A percentile compares a stretch with the other conserved stretches of the same genome.
Conservation (phyloP, 64 coral and sea anemone species). For the Porites australiensis region DNA sequence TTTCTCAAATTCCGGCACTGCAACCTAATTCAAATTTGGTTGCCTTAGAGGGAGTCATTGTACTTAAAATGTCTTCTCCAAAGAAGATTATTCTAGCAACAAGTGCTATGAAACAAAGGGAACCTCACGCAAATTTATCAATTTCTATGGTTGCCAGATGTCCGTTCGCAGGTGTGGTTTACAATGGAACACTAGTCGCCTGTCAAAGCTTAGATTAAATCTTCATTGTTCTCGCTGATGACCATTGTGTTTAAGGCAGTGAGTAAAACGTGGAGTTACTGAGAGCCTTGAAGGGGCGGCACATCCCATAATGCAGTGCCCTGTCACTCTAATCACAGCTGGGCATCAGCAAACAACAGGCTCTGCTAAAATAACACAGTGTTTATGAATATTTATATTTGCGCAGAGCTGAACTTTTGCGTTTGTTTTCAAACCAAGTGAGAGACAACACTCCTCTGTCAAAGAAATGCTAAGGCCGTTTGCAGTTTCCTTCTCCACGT, state of each 20-base stretch:
- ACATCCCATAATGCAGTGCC: conserved; percentile 46
- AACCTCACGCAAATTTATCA: conserved; percentile 51
- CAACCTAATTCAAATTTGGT: conserved; percentile 8
- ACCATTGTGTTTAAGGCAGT: conserved; percentile 7
- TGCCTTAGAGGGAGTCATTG: conserved; percentile 3
- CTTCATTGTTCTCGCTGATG: conserved; percentile 30
- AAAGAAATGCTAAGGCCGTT: background rate
- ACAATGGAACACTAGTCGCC: conserved; percentile 54
- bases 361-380: conserved; percentile 22
- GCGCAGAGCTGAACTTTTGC: conserved; percentile 28
- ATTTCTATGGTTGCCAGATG: conserved; percentile 50
- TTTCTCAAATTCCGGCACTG: conserved; percentile 30
- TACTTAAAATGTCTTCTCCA: conserved; percentile 6
- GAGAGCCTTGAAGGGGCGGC: conserved; percentile 25
- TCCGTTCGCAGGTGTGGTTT: conserved; percentile 26
- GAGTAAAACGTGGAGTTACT: conserved; percentile 31
- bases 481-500: background rate
- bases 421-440: conserved; percentile 40
- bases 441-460: conserved; percentile 1
- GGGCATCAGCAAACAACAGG: conserved; percentile 47
- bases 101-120: conserved; percentile 15
- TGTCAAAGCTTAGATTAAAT: conserved; percentile 56
- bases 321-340: conserved; percentile 35
- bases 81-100: conserved; percentile 11
- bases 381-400: conserved; percentile 27